These are phyloP conservation scores for Cynoglossus semilaevis DNA, from an alignment of 2,113 vertebrate genomes.

Conservation along the genomic window DNA sequence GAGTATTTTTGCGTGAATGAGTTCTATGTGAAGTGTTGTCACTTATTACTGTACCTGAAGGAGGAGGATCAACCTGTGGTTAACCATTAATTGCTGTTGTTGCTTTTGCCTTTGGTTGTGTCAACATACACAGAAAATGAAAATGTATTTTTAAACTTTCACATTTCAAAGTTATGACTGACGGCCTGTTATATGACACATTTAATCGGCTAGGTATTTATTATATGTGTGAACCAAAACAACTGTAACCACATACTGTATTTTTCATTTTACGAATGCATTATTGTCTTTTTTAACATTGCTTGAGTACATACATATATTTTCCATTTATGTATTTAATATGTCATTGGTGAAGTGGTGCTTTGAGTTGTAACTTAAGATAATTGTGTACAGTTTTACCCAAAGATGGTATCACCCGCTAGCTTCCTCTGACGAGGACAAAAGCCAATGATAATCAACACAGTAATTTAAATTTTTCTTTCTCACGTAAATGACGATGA, in stretches of 20 bases:
- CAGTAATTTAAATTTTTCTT: slow-evolving; percentile 53
- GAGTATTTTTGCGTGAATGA: not conserved
- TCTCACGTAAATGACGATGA: slow-evolving; percentile 60
- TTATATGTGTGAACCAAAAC: slow-evolving; percentile 63
- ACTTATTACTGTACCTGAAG: slow-evolving; percentile 25
- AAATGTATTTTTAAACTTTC: slow-evolving; percentile 14
- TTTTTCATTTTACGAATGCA: slow-evolving; percentile 58
- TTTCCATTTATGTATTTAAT: slow-evolving; percentile 59
- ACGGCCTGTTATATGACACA: slow-evolving; percentile 39
- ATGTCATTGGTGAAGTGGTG: slow-evolving; percentile 55
- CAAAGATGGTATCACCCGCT: slow-evolving; percentile 45
- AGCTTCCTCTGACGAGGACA: slow-evolving; percentile 67
- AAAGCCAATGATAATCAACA: slow-evolving; percentile 64
- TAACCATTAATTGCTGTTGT: not conserved
- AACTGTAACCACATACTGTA: slow-evolving; percentile 45
- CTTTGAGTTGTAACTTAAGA: slow-evolving; percentile 41
- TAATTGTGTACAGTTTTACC: slow-evolving; percentile 59
- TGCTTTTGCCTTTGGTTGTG: slow-evolving; percentile 25
- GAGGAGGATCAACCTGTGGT: not conserved
- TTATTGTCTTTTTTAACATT: slow-evolving; percentile 45
- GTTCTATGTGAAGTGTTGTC: not conserved
- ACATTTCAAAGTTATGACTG: slow-evolving; percentile 34
- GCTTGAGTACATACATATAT: slow-evolving; percentile 22
- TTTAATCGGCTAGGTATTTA: slow-evolving; percentile 47
- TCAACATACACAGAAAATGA: slow-evolving; percentile 2